Percentiles rank a stretch among this genome's conserved stretches.
phyloP scores from a whole-genome alignment of 2,888 invertebrate genomes.

The Sthenelais limicola region DNA sequence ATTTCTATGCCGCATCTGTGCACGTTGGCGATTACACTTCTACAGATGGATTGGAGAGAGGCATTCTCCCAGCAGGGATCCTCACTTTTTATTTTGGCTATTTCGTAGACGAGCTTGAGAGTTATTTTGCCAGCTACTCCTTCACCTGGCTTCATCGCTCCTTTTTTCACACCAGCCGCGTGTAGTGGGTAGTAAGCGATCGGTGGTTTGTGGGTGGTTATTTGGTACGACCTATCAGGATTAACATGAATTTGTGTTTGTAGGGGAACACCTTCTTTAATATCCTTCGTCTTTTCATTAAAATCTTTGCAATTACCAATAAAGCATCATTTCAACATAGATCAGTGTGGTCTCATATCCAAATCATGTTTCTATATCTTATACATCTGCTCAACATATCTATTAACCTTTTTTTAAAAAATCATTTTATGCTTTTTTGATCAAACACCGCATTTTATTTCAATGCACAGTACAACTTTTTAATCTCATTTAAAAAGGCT shows the following conservation, averaged over 20 bases:
- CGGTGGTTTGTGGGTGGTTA: constrained; percentile 90
- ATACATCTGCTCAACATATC: too few species aligned
- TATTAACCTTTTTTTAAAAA: too few species aligned
- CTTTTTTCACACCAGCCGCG: constrained; percentile 92
- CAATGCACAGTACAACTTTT: too few species aligned
- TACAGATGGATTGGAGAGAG: constrained; percentile 77
- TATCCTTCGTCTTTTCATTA: constrained; percentile 89
- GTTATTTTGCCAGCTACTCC: constrained; percentile 92
- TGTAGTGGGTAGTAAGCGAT: constrained; percentile 89
- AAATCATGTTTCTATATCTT: too few species aligned
- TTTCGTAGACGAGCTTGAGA: constrained; percentile 96
- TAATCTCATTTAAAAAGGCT: too few species aligned
- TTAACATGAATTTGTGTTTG: constrained; percentile 87
- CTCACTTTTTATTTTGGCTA: constrained; percentile 93
- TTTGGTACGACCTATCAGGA: constrained; percentile 87
- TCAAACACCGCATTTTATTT: too few species aligned
- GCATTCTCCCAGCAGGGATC: constrained; percentile 78
- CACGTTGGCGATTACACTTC: constrained; percentile 84
- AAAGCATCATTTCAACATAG: too few species aligned
- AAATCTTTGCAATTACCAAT: constrained; percentile 99
- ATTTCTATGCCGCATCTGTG: constrained; percentile 88
- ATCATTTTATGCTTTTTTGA: too few species aligned
- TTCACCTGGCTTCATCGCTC: constrained; percentile 74
- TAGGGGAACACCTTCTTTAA: constrained; percentile 85
- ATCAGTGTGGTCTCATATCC: too few species aligned